Evolutionary conservation across 2,797 vertebrate species (phyloP).

Genomic region (Aphelocoma californica): DNA sequence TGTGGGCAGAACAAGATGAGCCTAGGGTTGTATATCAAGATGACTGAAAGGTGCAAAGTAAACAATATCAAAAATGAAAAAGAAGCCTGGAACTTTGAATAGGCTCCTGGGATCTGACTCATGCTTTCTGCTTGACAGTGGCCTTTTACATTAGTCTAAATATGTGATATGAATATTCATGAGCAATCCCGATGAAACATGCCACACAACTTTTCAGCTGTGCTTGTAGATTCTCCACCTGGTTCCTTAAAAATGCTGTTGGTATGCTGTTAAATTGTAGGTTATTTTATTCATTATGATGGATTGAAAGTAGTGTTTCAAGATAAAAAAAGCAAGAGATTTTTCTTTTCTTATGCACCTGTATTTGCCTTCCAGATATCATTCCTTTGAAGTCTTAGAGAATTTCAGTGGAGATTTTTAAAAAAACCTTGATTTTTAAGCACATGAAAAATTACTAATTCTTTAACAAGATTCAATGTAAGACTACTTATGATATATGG

Average conservation of each 20-base stretch:
- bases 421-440: not conserved
- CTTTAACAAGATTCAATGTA: not conserved
- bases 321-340: not conserved
- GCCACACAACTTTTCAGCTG: slow-evolving; percentile 24
- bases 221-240: slow-evolving; percentile 34
- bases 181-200: slow-evolving; percentile 9
- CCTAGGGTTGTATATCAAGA: not conserved
- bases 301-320: not conserved
- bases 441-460: not conserved
- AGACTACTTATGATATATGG: not conserved
- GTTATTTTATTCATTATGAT: not conserved
- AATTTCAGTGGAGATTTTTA: not conserved
- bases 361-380: not conserved
- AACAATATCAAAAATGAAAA: slow-evolving; percentile 31
- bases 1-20: slow-evolving; percentile 29
- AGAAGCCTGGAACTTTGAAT: slow-evolving; percentile 2
- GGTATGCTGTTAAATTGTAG: not conserved
- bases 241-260: slow-evolving; percentile 8
- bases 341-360: not conserved
- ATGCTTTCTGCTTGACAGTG: slow-evolving; percentile 50
- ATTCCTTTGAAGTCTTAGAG: not conserved
- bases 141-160: slow-evolving; percentile 36
- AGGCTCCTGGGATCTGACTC: slow-evolving; percentile 45
- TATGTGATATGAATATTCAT: slow-evolving; percentile 44
- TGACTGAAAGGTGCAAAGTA: slow-evolving; percentile 52